Evolutionary conservation across 2,797 vertebrate species (phyloP).

Genomic region (Sorex maritimensis): DNA sequence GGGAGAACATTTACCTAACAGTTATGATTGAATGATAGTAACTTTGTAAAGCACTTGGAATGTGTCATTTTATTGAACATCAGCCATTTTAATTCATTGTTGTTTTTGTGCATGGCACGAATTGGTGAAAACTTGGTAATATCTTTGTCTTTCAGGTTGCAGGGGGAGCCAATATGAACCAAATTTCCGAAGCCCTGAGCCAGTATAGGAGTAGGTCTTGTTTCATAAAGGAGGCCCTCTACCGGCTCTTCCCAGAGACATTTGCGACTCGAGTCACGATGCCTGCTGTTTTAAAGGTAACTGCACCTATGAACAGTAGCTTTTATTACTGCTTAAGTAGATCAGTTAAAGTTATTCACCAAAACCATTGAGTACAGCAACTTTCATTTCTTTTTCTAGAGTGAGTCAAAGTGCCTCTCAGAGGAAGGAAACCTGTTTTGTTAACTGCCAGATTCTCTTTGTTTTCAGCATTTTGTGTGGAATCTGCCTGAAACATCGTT

Average conservation of each 20-base stretch:
- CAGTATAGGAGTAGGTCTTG: slow-evolving; percentile 95
- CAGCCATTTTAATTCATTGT: too few relatives aligned
- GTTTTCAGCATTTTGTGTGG: not conserved
- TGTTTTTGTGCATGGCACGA: not conserved
- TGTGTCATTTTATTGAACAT: not conserved
- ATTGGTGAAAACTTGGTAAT: not conserved
- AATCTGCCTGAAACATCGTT: not conserved
- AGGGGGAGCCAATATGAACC: slow-evolving; percentile 94
- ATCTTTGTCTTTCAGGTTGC: slow-evolving; percentile 92
- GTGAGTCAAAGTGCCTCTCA: not conserved
- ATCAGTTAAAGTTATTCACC: slow-evolving; percentile 10
- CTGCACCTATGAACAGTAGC: not conserved
- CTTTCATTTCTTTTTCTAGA: not conserved
- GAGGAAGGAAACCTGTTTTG: not conserved
- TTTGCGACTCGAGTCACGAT: slow-evolving; percentile 94
- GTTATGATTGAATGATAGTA: slow-evolving; percentile 4
- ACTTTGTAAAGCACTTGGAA: not conserved
- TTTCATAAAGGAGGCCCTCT: slow-evolving; percentile 95
- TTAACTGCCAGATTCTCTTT: not conserved
- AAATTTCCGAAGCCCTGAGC: slow-evolving; percentile 95
- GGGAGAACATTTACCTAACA: slow-evolving; percentile 1
- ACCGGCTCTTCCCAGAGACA: slow-evolving; percentile 95
- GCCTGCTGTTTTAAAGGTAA: slow-evolving; percentile 96
- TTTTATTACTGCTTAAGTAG: slow-evolving; percentile 11
- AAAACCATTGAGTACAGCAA: not conserved